Percentiles rank a stretch among this genome's conserved stretches.
Evolutionary conservation across 2,797 vertebrate species (phyloP).

Genomic region (Lycodopsis pacificus): DNA sequence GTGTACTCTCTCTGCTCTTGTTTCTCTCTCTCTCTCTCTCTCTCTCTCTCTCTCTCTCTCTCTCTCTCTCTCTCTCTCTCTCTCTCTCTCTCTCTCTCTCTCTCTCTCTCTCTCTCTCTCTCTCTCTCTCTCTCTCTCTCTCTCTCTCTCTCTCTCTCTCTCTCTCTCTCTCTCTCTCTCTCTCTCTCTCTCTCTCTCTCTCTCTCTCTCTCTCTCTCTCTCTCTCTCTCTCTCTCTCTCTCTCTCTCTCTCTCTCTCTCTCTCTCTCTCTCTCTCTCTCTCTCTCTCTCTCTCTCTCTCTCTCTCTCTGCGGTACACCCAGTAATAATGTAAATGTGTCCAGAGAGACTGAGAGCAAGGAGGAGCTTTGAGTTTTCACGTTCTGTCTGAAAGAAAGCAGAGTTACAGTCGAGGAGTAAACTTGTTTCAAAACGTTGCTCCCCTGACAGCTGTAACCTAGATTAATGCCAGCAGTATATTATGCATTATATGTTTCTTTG

Average conservation of each 20-base stretch:
- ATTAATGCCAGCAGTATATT: slow-evolving; percentile 40
- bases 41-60: no score
- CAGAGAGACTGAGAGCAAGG: slow-evolving; percentile 44
- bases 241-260: no score
- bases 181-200: no score
- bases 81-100: no score
- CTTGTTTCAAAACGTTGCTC: slow-evolving; percentile 39
- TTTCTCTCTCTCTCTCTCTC: background rate
- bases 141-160: slow-evolving; percentile 2
- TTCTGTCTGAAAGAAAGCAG: slow-evolving; percentile 45
- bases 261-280: background rate
- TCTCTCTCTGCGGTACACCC: slow-evolving; percentile 25
- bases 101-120: no score
- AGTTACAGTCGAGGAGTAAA: slow-evolving; percentile 33
- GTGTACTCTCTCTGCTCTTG: slow-evolving; percentile 27
- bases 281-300: slow-evolving; percentile 10
- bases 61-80: no score
- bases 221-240: no score
- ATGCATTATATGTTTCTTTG: slow-evolving; percentile 30
- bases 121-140: background rate
- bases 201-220: no score
- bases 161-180: slow-evolving; percentile 8
- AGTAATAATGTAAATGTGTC: slow-evolving; percentile 59
- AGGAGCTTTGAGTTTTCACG: slow-evolving; percentile 30
- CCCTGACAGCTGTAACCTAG: slow-evolving; percentile 46